phyloP scores from a whole-genome alignment of 1,140 invertebrate species.

The Penaeus chinensis region DNA sequence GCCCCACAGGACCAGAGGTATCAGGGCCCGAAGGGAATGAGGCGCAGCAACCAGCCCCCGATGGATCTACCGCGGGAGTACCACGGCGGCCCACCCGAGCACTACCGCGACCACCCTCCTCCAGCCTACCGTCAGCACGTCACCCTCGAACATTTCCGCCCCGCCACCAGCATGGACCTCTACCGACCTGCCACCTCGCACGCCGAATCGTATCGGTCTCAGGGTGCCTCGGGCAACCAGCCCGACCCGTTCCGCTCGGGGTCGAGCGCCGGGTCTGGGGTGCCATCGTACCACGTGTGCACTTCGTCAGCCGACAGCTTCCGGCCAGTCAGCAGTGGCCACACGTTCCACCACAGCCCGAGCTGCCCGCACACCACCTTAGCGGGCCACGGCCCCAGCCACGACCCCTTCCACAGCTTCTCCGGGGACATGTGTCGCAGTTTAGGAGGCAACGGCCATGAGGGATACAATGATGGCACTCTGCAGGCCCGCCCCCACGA shows the following conservation, averaged over 20 bases:
- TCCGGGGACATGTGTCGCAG: slow-evolving; percentile 59
- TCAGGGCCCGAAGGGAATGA: slow-evolving; percentile 23
- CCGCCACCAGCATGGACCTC: slow-evolving; percentile 60
- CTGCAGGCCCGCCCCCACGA: slow-evolving; percentile 40
- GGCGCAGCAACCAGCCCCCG: slow-evolving; percentile 42
- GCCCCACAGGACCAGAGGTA: slow-evolving; percentile 7
- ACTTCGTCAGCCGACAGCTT: slow-evolving; percentile 45
- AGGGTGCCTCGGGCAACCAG: slow-evolving; percentile 37
- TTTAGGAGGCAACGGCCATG: slow-evolving; percentile 54
- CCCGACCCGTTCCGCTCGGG: slow-evolving; percentile 51
- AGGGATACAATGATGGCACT: slow-evolving; percentile 62
- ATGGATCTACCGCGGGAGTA: slow-evolving; percentile 55
- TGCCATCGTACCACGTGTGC: slow-evolving; percentile 61
- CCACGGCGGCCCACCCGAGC: slow-evolving; percentile 55
- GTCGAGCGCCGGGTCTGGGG: slow-evolving; percentile 28
- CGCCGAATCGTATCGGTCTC: slow-evolving; percentile 38
- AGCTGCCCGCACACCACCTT: slow-evolving; percentile 62
- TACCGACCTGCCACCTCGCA: slow-evolving; percentile 52
- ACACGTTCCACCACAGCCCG: slow-evolving; percentile 62
- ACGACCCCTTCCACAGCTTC: slow-evolving; percentile 63
- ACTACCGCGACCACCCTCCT: slow-evolving; percentile 52
- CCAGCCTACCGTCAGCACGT: slow-evolving; percentile 60
- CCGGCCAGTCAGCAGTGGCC: slow-evolving; percentile 44
- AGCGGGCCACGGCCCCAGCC: slow-evolving; percentile 39
- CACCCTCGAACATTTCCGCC: slow-evolving; percentile 60